Evolutionary conservation across 2,888 invertebrate genomes (phyloP), one percentile per base, ranked within the genome.

Genomic region (Drosophila paranaensis): DNA sequence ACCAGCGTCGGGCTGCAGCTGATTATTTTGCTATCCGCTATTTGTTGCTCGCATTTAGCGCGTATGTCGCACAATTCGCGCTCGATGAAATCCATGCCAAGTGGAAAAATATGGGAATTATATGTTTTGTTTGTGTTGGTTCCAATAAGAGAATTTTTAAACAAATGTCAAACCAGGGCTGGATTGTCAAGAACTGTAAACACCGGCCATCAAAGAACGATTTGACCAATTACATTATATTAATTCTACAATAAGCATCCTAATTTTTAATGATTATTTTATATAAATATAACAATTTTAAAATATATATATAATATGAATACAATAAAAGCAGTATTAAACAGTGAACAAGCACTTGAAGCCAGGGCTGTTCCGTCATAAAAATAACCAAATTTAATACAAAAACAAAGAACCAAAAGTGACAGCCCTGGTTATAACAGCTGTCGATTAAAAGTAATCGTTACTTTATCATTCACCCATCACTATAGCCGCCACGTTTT

Each of bases 1-100:
- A 96, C 95, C 93, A 96, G 94, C 35, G 94, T 94, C 50, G 94
- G 93, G 62, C 92, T 95, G 91, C 96, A 96, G 53, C 95, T 94
- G 70, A 96, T 94, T 79, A 96, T 93, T 91, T 94, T 94, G 80
- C 95, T 94, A 78, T 94, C 94, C 68, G 94, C 93, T 51, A 96
- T 93, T 68, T 94, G 93, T 92, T 94, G 93, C 81, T 95, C 94
- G 88, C 95, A 95, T 68, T 95, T 93, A 89, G 94, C 94, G 90
- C 94, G 94, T 68, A 96, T 94, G 92, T 95, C 95, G 82, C 93
- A 93, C 56, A 96, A 93, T 92, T 96, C 96, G 93, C 94, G 94
- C 88, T 95, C 94, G 89, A 95, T 94, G 89, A 95, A 94, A 93
- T 94, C 95, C 95, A 95, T 95, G 90, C 9, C 37, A 30, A 4